phyloP scores from a whole-genome alignment of 2,888 invertebrate genomes.

The Antheraea assamensis region DNA sequence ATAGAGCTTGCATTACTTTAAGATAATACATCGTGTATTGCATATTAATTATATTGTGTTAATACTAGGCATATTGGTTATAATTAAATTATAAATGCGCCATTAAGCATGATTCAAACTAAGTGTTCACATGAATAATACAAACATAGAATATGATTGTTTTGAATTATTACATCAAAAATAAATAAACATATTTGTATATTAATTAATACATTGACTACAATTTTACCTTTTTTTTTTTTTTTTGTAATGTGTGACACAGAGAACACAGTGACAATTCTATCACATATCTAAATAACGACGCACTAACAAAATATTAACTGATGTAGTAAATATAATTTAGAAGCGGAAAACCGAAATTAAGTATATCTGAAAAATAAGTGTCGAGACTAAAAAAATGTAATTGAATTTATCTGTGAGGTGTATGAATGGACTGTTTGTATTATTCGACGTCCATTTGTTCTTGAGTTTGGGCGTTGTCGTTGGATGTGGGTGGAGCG shows the following conservation, averaged over 20 bases:
- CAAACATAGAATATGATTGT: not conserved
- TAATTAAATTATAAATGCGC: constrained; percentile 21
- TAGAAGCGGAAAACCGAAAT: not conserved
- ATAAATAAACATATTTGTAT: too few species aligned
- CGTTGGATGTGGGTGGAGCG: constrained; percentile 35
- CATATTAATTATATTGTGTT: constrained; percentile 27
- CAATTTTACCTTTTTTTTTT: not conserved
- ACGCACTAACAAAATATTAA: not conserved
- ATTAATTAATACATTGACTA: not conserved
- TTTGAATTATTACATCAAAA: too few species aligned
- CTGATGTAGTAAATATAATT: not conserved
- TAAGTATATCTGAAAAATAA: not conserved
- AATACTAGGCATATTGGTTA: constrained; percentile 24
- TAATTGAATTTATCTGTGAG: constrained; percentile 12
- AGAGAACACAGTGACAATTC: not conserved
- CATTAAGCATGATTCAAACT: constrained; percentile 6
- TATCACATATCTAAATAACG: not conserved
- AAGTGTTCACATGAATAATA: constrained; percentile 2
- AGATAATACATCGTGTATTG: constrained; percentile 33
- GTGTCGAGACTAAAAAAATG: not conserved
- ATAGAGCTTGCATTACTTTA: not conserved
- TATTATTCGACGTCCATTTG: constrained; percentile 78
- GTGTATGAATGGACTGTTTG: constrained; percentile 25
- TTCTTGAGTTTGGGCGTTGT: constrained; percentile 48
- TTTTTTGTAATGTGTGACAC: too few species aligned